A percentile compares a stretch with the other conserved stretches of the same genome.
Conservation (phyloP, 2,113 vertebrate genomes). For the Mesocricetus auratus region DNA sequence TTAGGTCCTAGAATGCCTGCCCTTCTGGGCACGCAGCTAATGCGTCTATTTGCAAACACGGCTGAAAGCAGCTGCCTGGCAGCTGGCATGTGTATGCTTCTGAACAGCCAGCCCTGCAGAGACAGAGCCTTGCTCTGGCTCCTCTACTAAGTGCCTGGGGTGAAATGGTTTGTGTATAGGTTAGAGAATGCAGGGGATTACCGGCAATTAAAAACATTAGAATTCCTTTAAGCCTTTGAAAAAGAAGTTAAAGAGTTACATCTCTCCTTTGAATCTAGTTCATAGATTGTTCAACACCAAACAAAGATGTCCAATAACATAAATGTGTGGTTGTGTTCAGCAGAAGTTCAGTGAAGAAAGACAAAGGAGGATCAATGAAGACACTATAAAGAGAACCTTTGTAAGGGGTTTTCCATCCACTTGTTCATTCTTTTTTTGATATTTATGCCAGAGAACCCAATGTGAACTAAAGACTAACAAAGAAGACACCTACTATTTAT, state of each 20-base stretch:
- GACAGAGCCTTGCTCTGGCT: background rate
- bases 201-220: constrained; percentile 19
- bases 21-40: background rate
- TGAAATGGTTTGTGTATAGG: background rate
- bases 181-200: constrained; percentile 9
- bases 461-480: background rate
- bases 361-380: background rate
- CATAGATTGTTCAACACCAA: constrained; percentile 29
- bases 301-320: background rate
- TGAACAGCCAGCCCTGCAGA: background rate
- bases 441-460: background rate
- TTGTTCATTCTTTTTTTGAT: background rate
- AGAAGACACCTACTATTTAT: background rate
- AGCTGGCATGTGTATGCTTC: background rate
- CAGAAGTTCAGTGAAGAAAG: background rate
- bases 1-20: background rate
- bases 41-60: background rate
- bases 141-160: background rate
- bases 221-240: constrained; percentile 6
- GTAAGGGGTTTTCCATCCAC: background rate
- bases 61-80: background rate
- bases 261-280: constrained; percentile 38
- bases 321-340: background rate
- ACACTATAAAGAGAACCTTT: background rate
- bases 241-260: constrained; percentile 17